Percentiles rank a stretch among this genome's conserved stretches.
phyloP scores from a whole-genome alignment of 2,113 vertebrate species.

The Sterrhoptilus dennistouni region DNA sequence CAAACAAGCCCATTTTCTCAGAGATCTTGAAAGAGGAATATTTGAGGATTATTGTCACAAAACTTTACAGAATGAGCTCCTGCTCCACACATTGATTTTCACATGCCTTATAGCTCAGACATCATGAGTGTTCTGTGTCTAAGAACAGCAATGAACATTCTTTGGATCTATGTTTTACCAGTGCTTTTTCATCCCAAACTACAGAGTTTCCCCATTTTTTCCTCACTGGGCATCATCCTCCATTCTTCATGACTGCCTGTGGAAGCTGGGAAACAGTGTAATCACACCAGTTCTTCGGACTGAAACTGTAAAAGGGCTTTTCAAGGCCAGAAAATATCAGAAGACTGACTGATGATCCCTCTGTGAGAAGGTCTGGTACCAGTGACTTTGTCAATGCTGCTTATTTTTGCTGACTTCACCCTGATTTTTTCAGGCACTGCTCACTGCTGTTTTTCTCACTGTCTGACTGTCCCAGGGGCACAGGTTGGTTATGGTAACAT shows the following conservation, averaged over 20 bases:
- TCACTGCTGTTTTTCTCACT: not conserved
- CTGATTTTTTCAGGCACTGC: not conserved
- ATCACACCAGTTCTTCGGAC: not conserved
- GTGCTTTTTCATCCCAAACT: not conserved
- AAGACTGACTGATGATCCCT: not conserved
- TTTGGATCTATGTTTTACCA: not conserved
- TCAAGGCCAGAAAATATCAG: not conserved
- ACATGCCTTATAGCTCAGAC: not conserved
- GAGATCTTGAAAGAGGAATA: not conserved
- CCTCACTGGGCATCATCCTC: rapidly evolving
- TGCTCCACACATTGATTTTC: not conserved
- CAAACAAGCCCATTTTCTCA: not conserved
- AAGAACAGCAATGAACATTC: not conserved
- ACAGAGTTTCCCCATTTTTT: not conserved
- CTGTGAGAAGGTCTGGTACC: not conserved
- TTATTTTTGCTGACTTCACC: not conserved
- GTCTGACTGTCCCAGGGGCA: not conserved
- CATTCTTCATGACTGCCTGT: not conserved
- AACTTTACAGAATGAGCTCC: not conserved
- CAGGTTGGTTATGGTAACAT: not conserved
- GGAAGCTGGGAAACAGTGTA: not conserved
- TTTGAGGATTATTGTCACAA: not conserved
- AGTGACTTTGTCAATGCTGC: not conserved
- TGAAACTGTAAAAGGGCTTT: not conserved
- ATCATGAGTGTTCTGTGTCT: not conserved